Evolutionary conservation across 2,113 vertebrate genomes (phyloP).

Genomic region (Osmerus mordax): DNA sequence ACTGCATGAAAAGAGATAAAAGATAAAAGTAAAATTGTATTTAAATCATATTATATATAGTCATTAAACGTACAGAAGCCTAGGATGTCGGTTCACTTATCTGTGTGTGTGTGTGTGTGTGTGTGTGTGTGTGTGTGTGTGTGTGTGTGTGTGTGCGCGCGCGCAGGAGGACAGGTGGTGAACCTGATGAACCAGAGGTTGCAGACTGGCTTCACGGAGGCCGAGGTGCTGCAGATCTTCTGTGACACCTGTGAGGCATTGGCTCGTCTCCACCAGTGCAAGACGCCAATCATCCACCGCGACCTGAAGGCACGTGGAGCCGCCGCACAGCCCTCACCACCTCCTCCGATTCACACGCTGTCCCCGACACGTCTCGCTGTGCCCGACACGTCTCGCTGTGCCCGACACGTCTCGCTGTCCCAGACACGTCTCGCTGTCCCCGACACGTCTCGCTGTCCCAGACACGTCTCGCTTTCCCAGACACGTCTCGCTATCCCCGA

Average conservation of each 20-base stretch:
- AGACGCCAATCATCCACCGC: conserved; percentile 90
- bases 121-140: not conserved
- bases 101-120: not conserved
- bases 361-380: not conserved
- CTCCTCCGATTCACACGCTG: not conserved
- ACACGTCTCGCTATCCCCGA: too few species aligned
- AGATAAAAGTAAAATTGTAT: too few species aligned
- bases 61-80: not conserved
- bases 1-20: too few species aligned
- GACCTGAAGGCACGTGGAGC: conserved; percentile 85
- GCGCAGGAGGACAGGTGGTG: conserved; percentile 90
- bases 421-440: too few species aligned
- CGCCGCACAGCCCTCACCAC: not conserved
- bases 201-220: conserved; percentile 91
- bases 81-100: not conserved
- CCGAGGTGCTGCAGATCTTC: conserved; percentile 92
- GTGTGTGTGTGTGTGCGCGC: conserved; percentile 4
- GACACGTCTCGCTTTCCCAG: too few species aligned
- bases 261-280: conserved; percentile 90
- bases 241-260: conserved; percentile 96
- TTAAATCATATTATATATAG: not conserved
- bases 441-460: too few species aligned
- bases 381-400: too few species aligned
- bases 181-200: conserved; percentile 96
- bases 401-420: too few species aligned